phyloP scores from a whole-genome alignment of 2,888 invertebrate genomes.

The Nemoura dubitans region DNA sequence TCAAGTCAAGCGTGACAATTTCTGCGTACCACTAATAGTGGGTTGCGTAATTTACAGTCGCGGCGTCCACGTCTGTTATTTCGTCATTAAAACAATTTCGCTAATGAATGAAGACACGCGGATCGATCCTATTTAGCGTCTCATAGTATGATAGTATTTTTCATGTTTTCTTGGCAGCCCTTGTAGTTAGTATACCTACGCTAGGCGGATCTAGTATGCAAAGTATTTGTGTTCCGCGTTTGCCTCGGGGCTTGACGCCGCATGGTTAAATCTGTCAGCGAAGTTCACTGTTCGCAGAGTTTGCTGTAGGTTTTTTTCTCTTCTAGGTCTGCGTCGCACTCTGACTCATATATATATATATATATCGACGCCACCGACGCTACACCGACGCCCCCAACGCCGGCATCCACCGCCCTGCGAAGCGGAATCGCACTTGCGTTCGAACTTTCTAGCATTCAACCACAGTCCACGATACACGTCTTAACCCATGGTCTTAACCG shows the following conservation, averaged over 20 bases:
- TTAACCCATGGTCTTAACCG: neutral
- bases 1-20: constrained; percentile 1
- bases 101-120: neutral
- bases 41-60: neutral
- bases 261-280: neutral
- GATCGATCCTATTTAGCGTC: neutral
- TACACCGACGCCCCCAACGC: neutral
- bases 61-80: neutral
- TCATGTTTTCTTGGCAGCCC: neutral
- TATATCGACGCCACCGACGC: neutral
- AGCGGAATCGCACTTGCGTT: neutral
- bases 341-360: too few species aligned
- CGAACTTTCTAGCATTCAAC: neutral
- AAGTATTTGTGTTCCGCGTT: neutral
- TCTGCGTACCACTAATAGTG: neutral
- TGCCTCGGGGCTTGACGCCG: neutral
- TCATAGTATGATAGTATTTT: constrained; percentile 7
- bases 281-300: neutral
- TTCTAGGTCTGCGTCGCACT: neutral
- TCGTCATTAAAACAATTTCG: neutral
- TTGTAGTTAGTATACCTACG: neutral
- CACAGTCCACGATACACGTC: too few species aligned
- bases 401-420: neutral
- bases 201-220: neutral
- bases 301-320: neutral